A percentile compares a stretch with the other conserved stretches of the same genome.
Evolutionary conservation across 1,140 invertebrate genomes (phyloP).

Genomic region (Choristoneura fumiferana): DNA sequence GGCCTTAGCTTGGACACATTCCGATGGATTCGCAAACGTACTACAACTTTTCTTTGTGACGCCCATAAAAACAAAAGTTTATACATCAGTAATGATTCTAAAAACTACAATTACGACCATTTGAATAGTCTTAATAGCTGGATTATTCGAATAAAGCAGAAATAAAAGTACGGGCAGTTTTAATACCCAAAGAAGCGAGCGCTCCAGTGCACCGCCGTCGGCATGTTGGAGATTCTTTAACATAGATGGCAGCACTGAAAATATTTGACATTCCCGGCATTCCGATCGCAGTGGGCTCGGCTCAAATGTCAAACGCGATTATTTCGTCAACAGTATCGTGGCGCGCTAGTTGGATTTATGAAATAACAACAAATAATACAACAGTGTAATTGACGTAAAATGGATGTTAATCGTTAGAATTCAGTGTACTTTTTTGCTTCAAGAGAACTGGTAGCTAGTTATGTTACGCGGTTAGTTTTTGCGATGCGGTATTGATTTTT

Average conservation of each 20-base stretch:
- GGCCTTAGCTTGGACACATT: slow-evolving; percentile 63
- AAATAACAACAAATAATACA: slow-evolving; percentile 72
- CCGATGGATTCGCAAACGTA: slow-evolving; percentile 53
- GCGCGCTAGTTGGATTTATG: slow-evolving; percentile 75
- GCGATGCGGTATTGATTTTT: slow-evolving; percentile 72
- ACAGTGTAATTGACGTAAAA: slow-evolving; percentile 59
- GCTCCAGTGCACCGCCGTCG: slow-evolving; percentile 61
- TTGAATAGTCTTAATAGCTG: too few species aligned
- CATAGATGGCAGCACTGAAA: slow-evolving; percentile 76
- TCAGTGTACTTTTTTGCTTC: slow-evolving; percentile 47
- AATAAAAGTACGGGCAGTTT: slow-evolving; percentile 11
- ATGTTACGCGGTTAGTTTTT: slow-evolving; percentile 52
- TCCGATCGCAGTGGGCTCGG: slow-evolving; percentile 75
- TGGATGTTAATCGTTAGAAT: slow-evolving; percentile 60
- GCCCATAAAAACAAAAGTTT: neutral
- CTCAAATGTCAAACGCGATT: slow-evolving; percentile 79
- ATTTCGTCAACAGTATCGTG: slow-evolving; percentile 78
- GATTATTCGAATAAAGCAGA: too few species aligned
- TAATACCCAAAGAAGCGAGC: slow-evolving; percentile 19
- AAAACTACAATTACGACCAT: too few species aligned
- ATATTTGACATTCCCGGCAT: slow-evolving; percentile 77
- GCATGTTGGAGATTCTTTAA: slow-evolving; percentile 49
- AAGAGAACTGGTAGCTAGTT: slow-evolving; percentile 37
- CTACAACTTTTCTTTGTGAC: slow-evolving; percentile 44
- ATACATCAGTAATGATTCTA: too few species aligned